Base-by-base conservation (phyloP, 2,113 vertebrate species). In the Oncorhynchus kisutch region DNA sequence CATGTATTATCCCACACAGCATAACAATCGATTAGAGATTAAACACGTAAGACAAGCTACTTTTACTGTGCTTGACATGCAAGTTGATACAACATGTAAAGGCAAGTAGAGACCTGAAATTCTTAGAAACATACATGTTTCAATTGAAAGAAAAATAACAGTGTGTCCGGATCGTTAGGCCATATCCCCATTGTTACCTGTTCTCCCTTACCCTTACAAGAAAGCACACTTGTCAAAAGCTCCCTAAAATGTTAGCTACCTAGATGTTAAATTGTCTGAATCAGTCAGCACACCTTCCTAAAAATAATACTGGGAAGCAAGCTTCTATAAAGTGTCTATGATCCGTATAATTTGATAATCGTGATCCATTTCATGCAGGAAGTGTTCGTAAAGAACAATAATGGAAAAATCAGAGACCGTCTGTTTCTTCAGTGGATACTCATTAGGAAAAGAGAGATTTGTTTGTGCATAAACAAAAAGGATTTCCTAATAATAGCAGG, bases 281-380 rank as follows among this genome's bases (percentile, higher is more conserved):
- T 45, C 51, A 48, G 14, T 60, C 34, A 45, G 16, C 48, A 49
- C 18, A 67, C 65, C 27, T 67, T 31, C 69, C 69, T 71, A 54
- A 68, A 72, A 80, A 78, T 67, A 71, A 72, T 77, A 66, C 74
- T 29, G 70, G 68, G 22, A 73, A 81, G 73, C 18, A 57, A 66
- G 25, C 60, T 59, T 74, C 24, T 51, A 73, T 24, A 69, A 79
- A n/a, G 24, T 62, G 68, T 71, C 65, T 80, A 76, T 76, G 79
- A 78, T 78, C 54, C 82, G 80, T 57, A 79, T 29, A 25, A 67
- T 59, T 77, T 71, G 66, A 71, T 71, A 51, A 54, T 77, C 70
- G 76, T 76, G 79, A 78, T 84, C 77, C 60, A 45, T 78, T 78
- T 82, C n/a, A 4, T 70, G 71, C 49, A 45, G 39, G 9, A 60